Percentiles rank a stretch among this genome's conserved stretches.
phyloP scores from a whole-genome alignment of 2,888 invertebrate genomes.

The Oxytorus armatus region DNA sequence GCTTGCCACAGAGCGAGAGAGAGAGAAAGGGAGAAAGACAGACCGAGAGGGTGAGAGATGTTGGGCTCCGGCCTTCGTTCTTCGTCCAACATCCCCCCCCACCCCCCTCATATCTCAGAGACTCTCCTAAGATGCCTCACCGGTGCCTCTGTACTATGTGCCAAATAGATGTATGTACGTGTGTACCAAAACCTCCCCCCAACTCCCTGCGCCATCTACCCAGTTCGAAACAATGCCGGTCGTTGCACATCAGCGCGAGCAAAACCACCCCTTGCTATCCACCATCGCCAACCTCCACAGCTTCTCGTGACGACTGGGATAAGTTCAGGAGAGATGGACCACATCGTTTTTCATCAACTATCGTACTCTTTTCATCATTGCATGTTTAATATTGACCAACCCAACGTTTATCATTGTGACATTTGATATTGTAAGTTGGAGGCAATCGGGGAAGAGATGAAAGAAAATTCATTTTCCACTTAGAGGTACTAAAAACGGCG shows the following conservation, averaged over 20 bases:
- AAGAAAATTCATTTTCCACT: too few species aligned
- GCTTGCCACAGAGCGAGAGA: slow-evolving; percentile 60
- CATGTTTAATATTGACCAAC: neutral
- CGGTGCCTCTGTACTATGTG: slow-evolving; percentile 72
- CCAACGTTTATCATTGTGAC: neutral
- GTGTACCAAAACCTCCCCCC: slow-evolving; percentile 64
- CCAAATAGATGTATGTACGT: slow-evolving; percentile 81
- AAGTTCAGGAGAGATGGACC: neutral
- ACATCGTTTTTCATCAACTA: neutral
- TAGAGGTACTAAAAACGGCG: too few species aligned
- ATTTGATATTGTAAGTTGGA: neutral
- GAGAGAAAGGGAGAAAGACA: slow-evolving; percentile 14
- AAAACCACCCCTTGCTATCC: slow-evolving; percentile 66
- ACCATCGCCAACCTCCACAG: slow-evolving; percentile 60
- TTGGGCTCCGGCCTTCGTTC: slow-evolving; percentile 26
- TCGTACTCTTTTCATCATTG: neutral
- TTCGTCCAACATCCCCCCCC: slow-evolving; percentile 36
- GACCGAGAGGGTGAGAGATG: slow-evolving; percentile 1
- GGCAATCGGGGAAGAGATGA: too few species aligned
- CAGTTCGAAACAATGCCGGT: slow-evolving; percentile 82
- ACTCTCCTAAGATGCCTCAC: slow-evolving; percentile 78
- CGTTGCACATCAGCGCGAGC: slow-evolving; percentile 73
- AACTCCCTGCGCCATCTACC: slow-evolving; percentile 62
- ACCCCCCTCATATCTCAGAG: too few species aligned
- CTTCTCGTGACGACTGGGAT: neutral